phyloP scores from a whole-genome alignment of 2,113 vertebrate genomes.

The Fukomys damarensis region DNA sequence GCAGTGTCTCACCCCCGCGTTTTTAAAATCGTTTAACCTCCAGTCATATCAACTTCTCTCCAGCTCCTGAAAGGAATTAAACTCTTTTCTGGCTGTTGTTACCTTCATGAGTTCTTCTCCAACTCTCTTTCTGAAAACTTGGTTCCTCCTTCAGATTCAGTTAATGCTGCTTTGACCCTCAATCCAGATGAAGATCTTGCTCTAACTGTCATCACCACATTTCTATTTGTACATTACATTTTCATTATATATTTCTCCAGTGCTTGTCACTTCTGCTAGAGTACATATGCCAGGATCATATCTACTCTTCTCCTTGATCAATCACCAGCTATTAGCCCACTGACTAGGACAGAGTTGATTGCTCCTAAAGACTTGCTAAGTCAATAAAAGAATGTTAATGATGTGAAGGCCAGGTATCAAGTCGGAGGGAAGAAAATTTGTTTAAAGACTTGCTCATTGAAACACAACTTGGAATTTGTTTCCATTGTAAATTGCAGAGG shows the following conservation, averaged over 20 bases:
- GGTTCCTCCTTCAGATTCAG: background rate
- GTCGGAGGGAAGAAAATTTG: background rate
- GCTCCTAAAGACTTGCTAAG: background rate
- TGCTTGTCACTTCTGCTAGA: background rate
- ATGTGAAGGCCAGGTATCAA: background rate
- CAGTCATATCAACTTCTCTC: background rate
- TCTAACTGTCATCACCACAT: background rate
- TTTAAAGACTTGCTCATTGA: constrained; percentile 23
- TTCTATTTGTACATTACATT: background rate
- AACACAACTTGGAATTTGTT: background rate
- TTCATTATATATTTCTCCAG: background rate
- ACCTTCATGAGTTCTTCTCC: background rate
- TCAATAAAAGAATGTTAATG: background rate
- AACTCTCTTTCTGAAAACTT: background rate
- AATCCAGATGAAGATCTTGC: background rate
- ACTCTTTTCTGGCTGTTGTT: background rate
- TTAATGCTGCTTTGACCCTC: background rate
- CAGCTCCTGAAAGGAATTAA: background rate
- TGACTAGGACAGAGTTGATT: background rate
- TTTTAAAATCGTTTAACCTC: background rate
- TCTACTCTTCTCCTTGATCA: background rate
- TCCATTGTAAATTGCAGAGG: background rate
- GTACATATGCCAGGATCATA: background rate
- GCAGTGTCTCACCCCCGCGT: background rate
- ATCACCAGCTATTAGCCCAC: background rate